These are phyloP conservation scores for Oryctes rhinoceros DNA, from an alignment of 1,140 invertebrate genomes.

Conservation along the genomic window DNA sequence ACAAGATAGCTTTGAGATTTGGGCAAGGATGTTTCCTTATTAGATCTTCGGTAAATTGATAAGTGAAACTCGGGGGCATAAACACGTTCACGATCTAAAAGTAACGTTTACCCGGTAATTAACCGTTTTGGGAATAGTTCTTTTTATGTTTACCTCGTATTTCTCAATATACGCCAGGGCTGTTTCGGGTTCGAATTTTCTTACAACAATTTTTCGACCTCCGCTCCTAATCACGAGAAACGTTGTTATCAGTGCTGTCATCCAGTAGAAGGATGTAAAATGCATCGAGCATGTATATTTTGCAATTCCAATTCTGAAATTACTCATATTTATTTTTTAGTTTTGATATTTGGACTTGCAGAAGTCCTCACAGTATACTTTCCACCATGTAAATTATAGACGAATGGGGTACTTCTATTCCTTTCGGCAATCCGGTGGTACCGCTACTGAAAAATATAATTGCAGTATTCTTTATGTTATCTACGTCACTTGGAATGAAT, in stretches of 20 bases:
- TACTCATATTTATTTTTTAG: background rate
- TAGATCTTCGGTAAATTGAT: background rate
- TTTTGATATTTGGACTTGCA: background rate
- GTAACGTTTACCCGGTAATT: background rate
- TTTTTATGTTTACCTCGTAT: constrained; percentile 18
- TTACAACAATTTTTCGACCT: constrained; percentile 8
- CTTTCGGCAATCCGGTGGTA: constrained; percentile 78
- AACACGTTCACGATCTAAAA: background rate
- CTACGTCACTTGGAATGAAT: constrained; percentile 32
- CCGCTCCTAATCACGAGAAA: background rate
- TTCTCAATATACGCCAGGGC: background rate
- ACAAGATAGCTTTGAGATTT: background rate
- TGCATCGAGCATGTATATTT: background rate
- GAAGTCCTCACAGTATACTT: background rate
- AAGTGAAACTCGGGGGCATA: background rate
- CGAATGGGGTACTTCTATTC: constrained; percentile 60
- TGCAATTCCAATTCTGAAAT: background rate
- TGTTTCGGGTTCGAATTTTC: background rate
- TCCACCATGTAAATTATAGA: background rate
- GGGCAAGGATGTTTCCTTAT: background rate
- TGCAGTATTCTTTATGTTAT: constrained; percentile 45
- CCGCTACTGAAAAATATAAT: constrained; percentile 68
- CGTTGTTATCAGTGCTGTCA: background rate
- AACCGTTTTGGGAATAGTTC: background rate
- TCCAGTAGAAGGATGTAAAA: constrained; percentile 23